A percentile compares a stretch with the other conserved stretches of the same genome.
These are phyloP conservation scores for Xylota sylvarum DNA, from an alignment of 2,888 invertebrate species.

Conservation along the genomic window DNA sequence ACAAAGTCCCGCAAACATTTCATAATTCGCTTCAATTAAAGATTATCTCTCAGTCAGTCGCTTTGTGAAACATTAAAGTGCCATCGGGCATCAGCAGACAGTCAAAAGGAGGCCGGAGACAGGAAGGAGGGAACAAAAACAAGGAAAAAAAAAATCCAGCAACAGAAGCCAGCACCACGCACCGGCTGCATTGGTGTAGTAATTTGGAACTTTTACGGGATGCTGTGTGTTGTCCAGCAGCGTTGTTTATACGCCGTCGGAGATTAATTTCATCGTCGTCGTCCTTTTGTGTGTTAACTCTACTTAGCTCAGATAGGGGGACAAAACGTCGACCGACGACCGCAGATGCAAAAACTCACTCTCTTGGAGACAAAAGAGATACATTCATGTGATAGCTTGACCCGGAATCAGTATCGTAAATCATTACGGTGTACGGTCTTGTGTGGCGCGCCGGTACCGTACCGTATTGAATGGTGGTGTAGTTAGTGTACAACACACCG, in stretches of 20 bases:
- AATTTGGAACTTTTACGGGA: slow-evolving; percentile 25
- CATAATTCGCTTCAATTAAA: slow-evolving; percentile 33
- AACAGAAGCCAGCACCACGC: slow-evolving; percentile 22
- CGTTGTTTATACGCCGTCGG: slow-evolving; percentile 42
- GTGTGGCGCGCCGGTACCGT: slow-evolving; percentile 14
- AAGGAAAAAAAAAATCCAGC: slow-evolving; percentile 1
- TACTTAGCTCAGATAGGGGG: slow-evolving; percentile 18
- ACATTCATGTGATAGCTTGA: slow-evolving; percentile 63
- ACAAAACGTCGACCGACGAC: not conserved
- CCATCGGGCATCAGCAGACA: slow-evolving; percentile 17
- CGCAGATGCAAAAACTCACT: slow-evolving; percentile 58
- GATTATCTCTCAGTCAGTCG: slow-evolving; percentile 6
- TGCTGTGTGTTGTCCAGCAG: slow-evolving; percentile 14
- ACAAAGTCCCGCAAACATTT: slow-evolving; percentile 27
- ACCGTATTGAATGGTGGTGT: slow-evolving; percentile 44
- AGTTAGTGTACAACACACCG: slow-evolving; percentile 43
- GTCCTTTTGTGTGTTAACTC: slow-evolving; percentile 56
- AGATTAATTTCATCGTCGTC: slow-evolving; percentile 53
- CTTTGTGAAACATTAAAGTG: slow-evolving; percentile 26
- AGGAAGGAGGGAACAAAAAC: slow-evolving; percentile 21
- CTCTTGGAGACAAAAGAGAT: slow-evolving; percentile 51
- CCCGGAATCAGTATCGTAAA: slow-evolving; percentile 63
- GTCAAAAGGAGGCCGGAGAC: not conserved
- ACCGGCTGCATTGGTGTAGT: slow-evolving; percentile 30
- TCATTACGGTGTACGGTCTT: slow-evolving; percentile 41